Evolutionary conservation across 2,797 vertebrate species (phyloP).

Genomic region (Chloroceryle inda): DNA sequence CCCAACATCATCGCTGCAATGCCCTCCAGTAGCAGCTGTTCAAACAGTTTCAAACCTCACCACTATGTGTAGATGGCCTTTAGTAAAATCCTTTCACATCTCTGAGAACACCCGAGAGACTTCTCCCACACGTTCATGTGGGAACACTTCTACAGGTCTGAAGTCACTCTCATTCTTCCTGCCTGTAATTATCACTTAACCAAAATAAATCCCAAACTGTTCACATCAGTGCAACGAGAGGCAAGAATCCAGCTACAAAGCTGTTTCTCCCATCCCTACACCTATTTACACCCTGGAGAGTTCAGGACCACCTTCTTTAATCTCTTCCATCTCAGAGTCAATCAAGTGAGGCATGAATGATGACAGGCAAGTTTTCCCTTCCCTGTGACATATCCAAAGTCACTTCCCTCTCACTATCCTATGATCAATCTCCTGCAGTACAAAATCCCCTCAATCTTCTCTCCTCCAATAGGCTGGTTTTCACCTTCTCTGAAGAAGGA

Average conservation of each 20-base stretch:
- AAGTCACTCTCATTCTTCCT: neutral
- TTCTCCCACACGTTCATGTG: neutral
- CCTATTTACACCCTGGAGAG: neutral
- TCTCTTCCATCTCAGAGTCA: neutral
- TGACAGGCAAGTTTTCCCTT: neutral
- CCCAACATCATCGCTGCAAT: neutral
- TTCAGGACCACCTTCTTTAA: neutral
- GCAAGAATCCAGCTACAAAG: neutral
- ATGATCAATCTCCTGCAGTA: fast-evolving
- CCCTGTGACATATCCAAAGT: neutral
- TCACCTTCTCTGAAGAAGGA: neutral
- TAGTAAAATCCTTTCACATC: neutral
- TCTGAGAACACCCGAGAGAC: neutral
- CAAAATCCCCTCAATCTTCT: neutral
- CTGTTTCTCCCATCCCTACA: neutral
- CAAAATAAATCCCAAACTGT: neutral
- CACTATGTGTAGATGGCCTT: neutral
- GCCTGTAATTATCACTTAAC: neutral
- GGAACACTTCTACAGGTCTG: neutral
- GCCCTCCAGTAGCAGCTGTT: neutral
- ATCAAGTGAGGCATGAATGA: neutral
- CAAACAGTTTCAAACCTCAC: fast-evolving
- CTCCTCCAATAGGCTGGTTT: neutral
- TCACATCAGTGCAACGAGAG: neutral
- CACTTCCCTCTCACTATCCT: neutral